Percentiles rank a stretch among this genome's conserved stretches.
Evolutionary conservation across 2,113 vertebrate genomes (phyloP).

Genomic region (Eleginops maclovinus): DNA sequence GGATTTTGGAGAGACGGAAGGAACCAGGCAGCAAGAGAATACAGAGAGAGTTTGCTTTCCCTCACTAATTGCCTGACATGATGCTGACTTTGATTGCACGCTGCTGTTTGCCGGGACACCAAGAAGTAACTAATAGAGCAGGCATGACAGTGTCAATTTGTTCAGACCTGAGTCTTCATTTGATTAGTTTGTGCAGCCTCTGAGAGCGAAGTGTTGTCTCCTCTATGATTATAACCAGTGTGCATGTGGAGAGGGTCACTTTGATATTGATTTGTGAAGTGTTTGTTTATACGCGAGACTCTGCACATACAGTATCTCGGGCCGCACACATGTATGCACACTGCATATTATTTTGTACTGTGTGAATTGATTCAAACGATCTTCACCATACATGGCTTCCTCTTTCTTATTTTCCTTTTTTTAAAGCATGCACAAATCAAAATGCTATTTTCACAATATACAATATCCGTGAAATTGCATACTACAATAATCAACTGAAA

Average conservation of each 20-base stretch:
- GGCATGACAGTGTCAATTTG: slow-evolving; percentile 5
- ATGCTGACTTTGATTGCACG: slow-evolving; percentile 29
- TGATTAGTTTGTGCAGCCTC: slow-evolving; percentile 25
- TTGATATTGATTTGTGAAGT: slow-evolving; percentile 10
- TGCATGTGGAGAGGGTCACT: background rate
- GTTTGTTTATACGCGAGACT: background rate
- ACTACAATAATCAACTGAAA: too few species aligned
- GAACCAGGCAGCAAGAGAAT: slow-evolving; percentile 13
- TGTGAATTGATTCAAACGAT: background rate
- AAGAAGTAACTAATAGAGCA: slow-evolving; percentile 5
- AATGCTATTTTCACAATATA: too few species aligned
- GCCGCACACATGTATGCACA: slow-evolving; percentile 1
- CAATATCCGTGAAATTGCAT: too few species aligned
- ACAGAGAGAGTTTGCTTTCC: slow-evolving; percentile 10
- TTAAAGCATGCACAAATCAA: too few species aligned
- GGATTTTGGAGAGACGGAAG: slow-evolving; percentile 15
- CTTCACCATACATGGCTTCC: too few species aligned
- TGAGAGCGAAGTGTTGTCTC: slow-evolving; percentile 25
- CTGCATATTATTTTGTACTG: background rate
- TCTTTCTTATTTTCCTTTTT: too few species aligned
- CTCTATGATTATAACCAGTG: slow-evolving; percentile 31
- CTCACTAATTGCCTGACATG: slow-evolving; percentile 34
- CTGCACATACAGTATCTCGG: background rate
- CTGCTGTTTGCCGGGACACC: slow-evolving; percentile 25
- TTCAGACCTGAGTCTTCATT: background rate